These are phyloP conservation scores for Temnothorax curvispinosus DNA, from an alignment of 1,140 invertebrate species.

Conservation along the genomic window DNA sequence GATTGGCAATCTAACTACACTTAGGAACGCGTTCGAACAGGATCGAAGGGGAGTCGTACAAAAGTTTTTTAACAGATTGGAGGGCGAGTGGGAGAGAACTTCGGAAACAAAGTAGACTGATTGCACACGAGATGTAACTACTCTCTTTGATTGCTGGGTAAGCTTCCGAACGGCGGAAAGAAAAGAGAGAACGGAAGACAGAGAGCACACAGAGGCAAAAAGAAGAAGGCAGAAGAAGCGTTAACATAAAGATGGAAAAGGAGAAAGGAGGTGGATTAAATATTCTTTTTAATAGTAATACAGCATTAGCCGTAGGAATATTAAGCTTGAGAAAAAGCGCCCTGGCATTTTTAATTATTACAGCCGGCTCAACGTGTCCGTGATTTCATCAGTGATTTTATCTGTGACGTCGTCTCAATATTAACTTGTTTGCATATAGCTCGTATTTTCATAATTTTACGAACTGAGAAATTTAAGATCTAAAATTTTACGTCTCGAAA, in stretches of 20 bases:
- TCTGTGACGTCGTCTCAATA: background rate
- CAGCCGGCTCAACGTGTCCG: background rate
- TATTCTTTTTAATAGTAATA: background rate
- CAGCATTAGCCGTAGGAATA: slow-evolving; percentile 14
- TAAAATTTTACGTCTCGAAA: background rate
- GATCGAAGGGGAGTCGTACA: slow-evolving; percentile 43
- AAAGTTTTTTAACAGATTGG: slow-evolving; percentile 63
- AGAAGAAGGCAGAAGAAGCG: slow-evolving; percentile 4
- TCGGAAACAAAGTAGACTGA: slow-evolving; percentile 60
- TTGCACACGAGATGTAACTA: slow-evolving; percentile 61
- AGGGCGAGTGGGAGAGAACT: slow-evolving; percentile 26
- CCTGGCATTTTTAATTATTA: slow-evolving; percentile 31
- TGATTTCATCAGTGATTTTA: background rate
- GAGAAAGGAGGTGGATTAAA: background rate
- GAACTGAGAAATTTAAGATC: background rate
- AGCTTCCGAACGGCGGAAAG: slow-evolving; percentile 37
- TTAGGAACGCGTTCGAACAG: slow-evolving; percentile 52
- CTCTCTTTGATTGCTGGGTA: slow-evolving; percentile 57
- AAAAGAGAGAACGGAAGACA: background rate
- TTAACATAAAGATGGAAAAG: background rate
- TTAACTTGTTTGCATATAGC: too few relatives aligned
- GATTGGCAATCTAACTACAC: slow-evolving; percentile 51
- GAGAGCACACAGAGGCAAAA: background rate
- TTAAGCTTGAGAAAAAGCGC: slow-evolving; percentile 1
- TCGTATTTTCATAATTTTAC: background rate